Base-by-base conservation (phyloP, 1,140 invertebrate species). In the Luehdorfia chinensis region DNA sequence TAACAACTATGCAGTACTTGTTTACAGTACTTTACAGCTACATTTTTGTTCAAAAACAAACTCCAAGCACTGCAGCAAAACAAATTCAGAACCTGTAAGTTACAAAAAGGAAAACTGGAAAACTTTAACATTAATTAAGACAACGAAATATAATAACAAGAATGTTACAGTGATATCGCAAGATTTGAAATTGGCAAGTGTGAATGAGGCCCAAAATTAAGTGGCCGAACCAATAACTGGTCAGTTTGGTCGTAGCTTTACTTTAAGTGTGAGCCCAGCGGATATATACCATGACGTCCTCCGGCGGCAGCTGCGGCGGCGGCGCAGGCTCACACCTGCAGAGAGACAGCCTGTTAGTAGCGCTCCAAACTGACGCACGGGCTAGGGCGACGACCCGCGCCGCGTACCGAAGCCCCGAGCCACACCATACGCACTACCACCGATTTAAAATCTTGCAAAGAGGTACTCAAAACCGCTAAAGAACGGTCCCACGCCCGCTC, bases 271-370 rank as follows among this genome's bases (percentile, higher is more conserved):
- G 88, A 88, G 86, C 87, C 88, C 88, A 88, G 88, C 87, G 75
- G 88, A 90, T 90, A 90, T 89, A 89, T 90, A 90, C 89, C 89
- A 89, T 90, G 88, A 84, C 73, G 78, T 80, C 87, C 87, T 87
- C 75, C 80, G 77, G 85, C 76, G 83, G 75, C 77, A 52, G 75
- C 78, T 55, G 69, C 75, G 61, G 79, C 83, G 76, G 83, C 85
- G 83, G 72, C 84, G 83, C 87, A 83, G 81, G 80, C 81, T 87
- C 85, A 86, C 85, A 87, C 87, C 85, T 88, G 85, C 84, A 88
- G 87, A 88, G 83, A 88, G 83, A 88, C 84, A 87, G 81, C 78
- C 74, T 69, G 84, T 88, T 88, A 88, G 80, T 86, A 67, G 79
- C 78, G 74, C 81, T 83, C 77, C 83, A 87, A 75, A 78, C 83